Percentiles rank a stretch among this genome's conserved stretches.
These are phyloP conservation scores for Astyanax mexicanus DNA, from an alignment of 2,797 vertebrate species.

Conservation along the genomic window DNA sequence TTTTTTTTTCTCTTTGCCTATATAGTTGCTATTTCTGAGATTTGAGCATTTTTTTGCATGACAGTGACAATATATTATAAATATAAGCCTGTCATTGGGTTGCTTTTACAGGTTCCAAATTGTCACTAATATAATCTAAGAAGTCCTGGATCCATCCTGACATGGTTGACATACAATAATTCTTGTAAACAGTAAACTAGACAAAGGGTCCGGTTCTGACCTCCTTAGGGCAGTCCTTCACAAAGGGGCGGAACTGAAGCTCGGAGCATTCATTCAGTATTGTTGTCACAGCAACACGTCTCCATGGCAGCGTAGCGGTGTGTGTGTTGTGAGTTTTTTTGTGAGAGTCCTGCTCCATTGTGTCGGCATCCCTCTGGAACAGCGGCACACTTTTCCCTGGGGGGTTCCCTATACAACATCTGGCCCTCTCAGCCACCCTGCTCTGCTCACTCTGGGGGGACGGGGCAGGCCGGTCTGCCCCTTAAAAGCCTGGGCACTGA, in stretches of 20 bases:
- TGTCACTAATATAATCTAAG: background rate
- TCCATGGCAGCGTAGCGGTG: slow-evolving; percentile 68
- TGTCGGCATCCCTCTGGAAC: slow-evolving; percentile 58
- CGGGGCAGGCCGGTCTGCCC: slow-evolving; percentile 58
- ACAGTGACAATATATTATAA: no score
- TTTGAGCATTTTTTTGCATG: no score
- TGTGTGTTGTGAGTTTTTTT: slow-evolving; percentile 61
- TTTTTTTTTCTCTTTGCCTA: no score
- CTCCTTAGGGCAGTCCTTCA: background rate
- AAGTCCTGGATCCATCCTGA: background rate
- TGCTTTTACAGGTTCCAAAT: background rate
- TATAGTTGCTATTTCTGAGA: no score
- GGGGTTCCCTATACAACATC: slow-evolving; percentile 78
- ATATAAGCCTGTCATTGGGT: background rate
- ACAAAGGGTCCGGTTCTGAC: slow-evolving; percentile 16
- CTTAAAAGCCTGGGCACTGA: slow-evolving; percentile 65
- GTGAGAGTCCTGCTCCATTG: slow-evolving; percentile 67
- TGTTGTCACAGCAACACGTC: slow-evolving; percentile 59
- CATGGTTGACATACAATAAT: background rate
- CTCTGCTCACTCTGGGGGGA: slow-evolving; percentile 23
- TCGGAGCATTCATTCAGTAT: slow-evolving; percentile 55
- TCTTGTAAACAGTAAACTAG: slow-evolving; percentile 22
- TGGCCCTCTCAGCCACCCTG: slow-evolving; percentile 59
- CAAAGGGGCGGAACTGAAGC: slow-evolving; percentile 35
- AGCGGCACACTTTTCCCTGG: slow-evolving; percentile 73